Evolutionary conservation across 2,113 vertebrate species (phyloP).

Genomic region (Strix uralensis): DNA sequence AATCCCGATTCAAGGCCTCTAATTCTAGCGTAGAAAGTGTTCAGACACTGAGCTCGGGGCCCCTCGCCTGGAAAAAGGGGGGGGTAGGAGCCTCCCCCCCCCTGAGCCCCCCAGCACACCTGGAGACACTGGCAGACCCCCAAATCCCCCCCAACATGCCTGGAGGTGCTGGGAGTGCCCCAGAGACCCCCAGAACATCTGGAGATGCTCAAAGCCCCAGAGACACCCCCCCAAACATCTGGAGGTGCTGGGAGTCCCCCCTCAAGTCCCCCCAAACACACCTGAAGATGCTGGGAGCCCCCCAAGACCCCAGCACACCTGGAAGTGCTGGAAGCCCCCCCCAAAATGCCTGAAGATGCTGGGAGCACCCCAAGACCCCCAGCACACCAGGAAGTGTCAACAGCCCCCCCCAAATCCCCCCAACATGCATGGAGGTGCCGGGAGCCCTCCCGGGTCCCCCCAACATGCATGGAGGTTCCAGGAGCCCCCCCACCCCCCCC

Average conservation of each 20-base stretch:
- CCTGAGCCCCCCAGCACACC: not conserved
- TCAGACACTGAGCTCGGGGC: not conserved
- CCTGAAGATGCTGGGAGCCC: not conserved
- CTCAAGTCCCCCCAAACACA: not conserved
- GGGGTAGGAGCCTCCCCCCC: not conserved
- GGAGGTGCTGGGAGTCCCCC: not conserved
- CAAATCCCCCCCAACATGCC: not conserved
- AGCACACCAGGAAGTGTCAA: too few relatives aligned
- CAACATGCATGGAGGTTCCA: not conserved
- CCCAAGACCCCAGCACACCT: not conserved
- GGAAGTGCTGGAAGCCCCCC: not conserved
- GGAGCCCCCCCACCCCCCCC: not conserved
- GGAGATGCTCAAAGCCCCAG: too few relatives aligned
- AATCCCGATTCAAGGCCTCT: constrained; percentile 22
- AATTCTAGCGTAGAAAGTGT: not conserved
- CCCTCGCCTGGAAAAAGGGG: not conserved
- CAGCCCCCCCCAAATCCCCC: not conserved
- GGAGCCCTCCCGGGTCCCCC: not conserved
- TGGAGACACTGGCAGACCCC: too few relatives aligned
- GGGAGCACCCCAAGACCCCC: too few relatives aligned
- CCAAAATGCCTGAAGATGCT: too few relatives aligned
- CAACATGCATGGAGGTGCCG: not conserved
- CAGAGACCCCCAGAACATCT: not conserved
- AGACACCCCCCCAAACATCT: not conserved
- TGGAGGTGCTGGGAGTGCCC: not conserved